These are phyloP conservation scores for Chelonoidis abingdonii DNA, from an alignment of 2,113 vertebrate genomes.

Conservation along the genomic window DNA sequence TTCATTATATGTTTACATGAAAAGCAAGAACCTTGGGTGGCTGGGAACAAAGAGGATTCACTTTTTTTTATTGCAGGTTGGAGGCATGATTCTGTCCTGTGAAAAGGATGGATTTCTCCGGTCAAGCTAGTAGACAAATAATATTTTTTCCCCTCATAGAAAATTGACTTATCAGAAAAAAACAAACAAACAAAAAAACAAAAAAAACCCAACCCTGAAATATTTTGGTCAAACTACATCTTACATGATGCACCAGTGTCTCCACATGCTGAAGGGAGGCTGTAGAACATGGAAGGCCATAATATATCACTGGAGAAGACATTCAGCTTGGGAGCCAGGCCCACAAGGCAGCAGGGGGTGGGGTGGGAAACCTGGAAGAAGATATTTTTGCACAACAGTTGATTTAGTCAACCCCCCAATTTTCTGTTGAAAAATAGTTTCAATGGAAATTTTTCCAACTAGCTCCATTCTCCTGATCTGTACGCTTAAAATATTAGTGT, in stretches of 20 bases:
- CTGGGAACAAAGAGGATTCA: neutral
- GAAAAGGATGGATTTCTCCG: neutral
- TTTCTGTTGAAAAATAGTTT: neutral
- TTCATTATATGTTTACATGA: neutral
- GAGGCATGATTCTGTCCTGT: neutral
- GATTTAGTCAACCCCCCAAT: too few species aligned
- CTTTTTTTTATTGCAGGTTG: neutral
- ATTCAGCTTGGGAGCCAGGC: neutral
- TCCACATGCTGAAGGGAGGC: neutral
- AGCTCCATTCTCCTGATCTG: neutral
- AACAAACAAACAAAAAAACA: neutral
- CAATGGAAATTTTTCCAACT: neutral
- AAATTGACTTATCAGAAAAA: neutral
- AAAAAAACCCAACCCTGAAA: neutral
- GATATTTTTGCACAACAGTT: neutral
- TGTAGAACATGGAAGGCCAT: neutral
- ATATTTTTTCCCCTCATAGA: neutral
- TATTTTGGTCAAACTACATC: neutral
- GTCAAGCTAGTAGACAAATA: fast-evolving
- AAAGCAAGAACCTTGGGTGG: neutral
- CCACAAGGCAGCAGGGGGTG: neutral
- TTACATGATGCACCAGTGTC: neutral
- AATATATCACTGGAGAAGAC: neutral
- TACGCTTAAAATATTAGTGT: neutral
- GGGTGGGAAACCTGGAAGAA: neutral